Conservation (phyloP, 1,140 invertebrate species). For the Drosophila persimilis region DNA sequence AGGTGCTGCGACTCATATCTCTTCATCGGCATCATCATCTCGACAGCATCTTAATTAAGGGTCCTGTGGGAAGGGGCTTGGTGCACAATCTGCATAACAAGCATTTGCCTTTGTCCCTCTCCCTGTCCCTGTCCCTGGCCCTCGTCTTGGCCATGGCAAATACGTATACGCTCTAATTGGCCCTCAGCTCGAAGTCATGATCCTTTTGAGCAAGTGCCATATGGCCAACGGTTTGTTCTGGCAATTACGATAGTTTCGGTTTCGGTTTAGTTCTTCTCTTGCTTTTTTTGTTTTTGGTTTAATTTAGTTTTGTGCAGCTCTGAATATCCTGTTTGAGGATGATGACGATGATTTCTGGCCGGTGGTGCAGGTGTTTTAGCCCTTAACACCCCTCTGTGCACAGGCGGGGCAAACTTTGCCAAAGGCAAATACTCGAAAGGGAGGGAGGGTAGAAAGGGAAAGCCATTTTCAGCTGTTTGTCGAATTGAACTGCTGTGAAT, state of each 20-base stretch:
- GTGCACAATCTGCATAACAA: conserved; percentile 57
- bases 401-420: conserved; percentile 34
- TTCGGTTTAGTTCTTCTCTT: background rate
- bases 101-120: conserved; percentile 11
- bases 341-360: conserved; percentile 41
- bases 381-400: conserved; percentile 36
- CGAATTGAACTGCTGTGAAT: conserved; percentile 61
- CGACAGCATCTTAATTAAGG: conserved; percentile 78
- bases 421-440: conserved; percentile 36
- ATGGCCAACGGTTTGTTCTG: background rate
- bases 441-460: background rate
- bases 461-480: conserved; percentile 55
- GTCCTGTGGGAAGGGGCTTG: conserved; percentile 50
- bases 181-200: conserved; percentile 34
- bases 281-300: background rate
- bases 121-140: background rate
- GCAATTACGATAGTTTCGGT: conserved; percentile 23
- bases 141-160: conserved; percentile 32
- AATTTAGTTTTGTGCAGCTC: background rate
- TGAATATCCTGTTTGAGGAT: conserved; percentile 29
- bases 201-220: conserved; percentile 27
- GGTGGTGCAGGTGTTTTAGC: conserved; percentile 41
- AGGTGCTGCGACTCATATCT: conserved; percentile 34
- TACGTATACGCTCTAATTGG: conserved; percentile 47
- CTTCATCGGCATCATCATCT: conserved; percentile 41